Percentiles rank a stretch among this genome's conserved stretches.
phyloP scores from a whole-genome alignment of 1,140 invertebrate species.

The Pentalonia nigronervosa region DNA sequence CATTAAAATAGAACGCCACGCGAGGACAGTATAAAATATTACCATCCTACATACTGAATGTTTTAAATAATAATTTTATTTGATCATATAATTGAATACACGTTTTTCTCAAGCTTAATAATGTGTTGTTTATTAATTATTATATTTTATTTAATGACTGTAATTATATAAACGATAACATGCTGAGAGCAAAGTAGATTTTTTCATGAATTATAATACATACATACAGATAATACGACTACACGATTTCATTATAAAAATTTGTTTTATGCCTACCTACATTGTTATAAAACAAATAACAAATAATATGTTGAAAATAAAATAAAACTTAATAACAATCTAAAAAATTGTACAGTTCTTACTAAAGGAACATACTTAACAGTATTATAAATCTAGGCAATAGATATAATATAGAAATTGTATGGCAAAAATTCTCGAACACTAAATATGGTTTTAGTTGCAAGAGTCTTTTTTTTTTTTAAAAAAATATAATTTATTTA shows the following conservation, averaged over 20 bases:
- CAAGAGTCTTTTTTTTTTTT: not conserved
- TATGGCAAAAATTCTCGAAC: not conserved
- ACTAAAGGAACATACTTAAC: not conserved
- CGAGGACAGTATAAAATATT: not conserved
- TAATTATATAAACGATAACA: not conserved
- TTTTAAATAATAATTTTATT: not conserved
- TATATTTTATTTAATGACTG: not conserved
- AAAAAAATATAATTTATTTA: not conserved
- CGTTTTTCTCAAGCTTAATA: not conserved
- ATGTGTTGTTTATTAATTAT: not conserved
- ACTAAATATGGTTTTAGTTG: not conserved
- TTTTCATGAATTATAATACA: not conserved
- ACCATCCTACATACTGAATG: not conserved
- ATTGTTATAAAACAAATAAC: not conserved
- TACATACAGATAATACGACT: not conserved
- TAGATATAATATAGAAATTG: not conserved
- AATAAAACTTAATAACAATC: not conserved
- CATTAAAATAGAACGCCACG: not conserved
- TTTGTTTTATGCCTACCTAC: not conserved
- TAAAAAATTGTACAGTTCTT: not conserved
- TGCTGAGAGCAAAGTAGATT: not conserved
- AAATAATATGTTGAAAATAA: not conserved
- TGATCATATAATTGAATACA: not conserved
- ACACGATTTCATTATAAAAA: not conserved
- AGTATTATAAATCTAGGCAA: not conserved